Conservation (phyloP, 2,113 vertebrate genomes). For the Heptranchias perlo region DNA sequence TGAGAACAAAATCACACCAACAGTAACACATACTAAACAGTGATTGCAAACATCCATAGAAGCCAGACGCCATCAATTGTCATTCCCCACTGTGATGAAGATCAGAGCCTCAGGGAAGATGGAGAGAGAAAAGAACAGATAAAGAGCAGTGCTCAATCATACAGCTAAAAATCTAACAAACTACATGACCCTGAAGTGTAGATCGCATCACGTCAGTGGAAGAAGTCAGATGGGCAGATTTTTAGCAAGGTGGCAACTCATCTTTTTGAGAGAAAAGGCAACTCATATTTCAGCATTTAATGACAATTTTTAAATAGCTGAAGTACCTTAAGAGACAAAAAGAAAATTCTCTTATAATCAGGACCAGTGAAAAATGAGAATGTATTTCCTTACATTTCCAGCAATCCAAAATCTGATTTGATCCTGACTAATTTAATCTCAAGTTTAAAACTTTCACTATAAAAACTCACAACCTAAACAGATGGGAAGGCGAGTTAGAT, state of each 20-base stretch:
- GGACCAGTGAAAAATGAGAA: neutral
- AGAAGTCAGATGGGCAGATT: neutral
- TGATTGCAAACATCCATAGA: neutral
- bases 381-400: neutral
- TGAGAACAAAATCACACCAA: neutral
- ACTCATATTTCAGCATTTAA: neutral
- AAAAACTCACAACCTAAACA: neutral
- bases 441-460: neutral
- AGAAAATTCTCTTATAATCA: neutral
- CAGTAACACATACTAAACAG: slow-evolving; percentile 34
- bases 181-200: too few relatives aligned
- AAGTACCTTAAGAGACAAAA: neutral
- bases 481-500: neutral
- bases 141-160: neutral
- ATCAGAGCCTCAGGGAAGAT: neutral
- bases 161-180: slow-evolving; percentile 11
- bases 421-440: neutral
- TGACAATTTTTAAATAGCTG: neutral
- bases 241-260: neutral
- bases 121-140: neutral
- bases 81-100: slow-evolving; percentile 17
- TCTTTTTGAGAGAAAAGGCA: neutral
- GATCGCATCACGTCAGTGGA: neutral
- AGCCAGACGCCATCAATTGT: neutral
- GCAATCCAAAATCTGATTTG: neutral